These are phyloP conservation scores for Pseudochaenichthys georgianus DNA, from an alignment of 2,797 vertebrate genomes.

Conservation along the genomic window DNA sequence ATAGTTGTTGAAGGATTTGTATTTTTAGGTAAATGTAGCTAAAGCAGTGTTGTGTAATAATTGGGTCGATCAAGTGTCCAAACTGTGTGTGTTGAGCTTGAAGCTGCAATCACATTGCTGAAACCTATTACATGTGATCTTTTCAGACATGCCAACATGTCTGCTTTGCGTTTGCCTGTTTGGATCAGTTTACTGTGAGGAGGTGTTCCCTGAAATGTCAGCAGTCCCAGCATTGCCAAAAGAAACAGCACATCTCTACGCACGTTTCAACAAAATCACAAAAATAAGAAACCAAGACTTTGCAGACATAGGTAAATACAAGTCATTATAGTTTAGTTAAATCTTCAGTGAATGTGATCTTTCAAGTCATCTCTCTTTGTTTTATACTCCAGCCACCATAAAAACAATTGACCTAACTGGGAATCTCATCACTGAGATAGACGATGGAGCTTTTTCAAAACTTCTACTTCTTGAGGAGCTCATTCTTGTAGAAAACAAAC, in stretches of 20 bases:
- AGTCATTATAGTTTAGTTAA: neutral
- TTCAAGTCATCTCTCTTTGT: neutral
- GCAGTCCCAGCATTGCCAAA: constrained; percentile 90
- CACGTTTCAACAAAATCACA: constrained; percentile 94
- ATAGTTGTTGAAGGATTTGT: constrained; percentile 51
- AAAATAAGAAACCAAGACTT: constrained; percentile 91
- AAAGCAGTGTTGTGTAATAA: constrained; percentile 69
- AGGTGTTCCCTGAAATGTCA: constrained; percentile 88
- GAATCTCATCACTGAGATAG: constrained; percentile 92
- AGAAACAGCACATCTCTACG: constrained; percentile 92
- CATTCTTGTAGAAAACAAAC: constrained; percentile 89
- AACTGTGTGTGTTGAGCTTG: constrained; percentile 34
- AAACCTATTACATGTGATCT: constrained; percentile 10
- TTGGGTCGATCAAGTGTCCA: constrained; percentile 53
- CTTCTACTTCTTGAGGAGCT: constrained; percentile 91
- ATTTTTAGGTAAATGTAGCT: constrained; percentile 61
- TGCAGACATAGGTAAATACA: constrained; percentile 89
- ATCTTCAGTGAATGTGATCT: neutral
- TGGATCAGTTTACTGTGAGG: constrained; percentile 95
- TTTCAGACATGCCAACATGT: constrained; percentile 93
- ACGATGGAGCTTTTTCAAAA: constrained; percentile 92
- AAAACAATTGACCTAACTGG: constrained; percentile 92
- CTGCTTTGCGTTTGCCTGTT: constrained; percentile 93
- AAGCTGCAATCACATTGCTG: constrained; percentile 2
- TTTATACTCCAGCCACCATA: constrained; percentile 84